A percentile compares a stretch with the other conserved stretches of the same genome.
phyloP scores from a whole-genome alignment of 2,888 invertebrate species.

The Eubasilissa splendida region DNA sequence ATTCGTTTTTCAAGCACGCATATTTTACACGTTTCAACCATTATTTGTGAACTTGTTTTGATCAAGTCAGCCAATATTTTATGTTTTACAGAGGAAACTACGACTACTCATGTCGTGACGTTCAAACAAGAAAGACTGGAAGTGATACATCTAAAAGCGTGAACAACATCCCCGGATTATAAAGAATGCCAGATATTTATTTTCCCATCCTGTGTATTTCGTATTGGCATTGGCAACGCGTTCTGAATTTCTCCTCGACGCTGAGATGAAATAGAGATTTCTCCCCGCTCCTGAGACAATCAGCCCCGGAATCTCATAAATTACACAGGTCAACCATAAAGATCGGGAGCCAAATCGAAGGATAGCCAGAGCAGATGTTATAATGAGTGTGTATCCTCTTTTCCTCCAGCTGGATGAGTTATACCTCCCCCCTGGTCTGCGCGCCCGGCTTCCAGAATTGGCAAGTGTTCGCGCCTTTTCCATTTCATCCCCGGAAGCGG shows the following conservation, averaged over 20 bases:
- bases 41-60: no score
- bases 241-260: neutral
- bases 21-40: no score
- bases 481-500: constrained; percentile 36
- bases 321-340: constrained; percentile 32
- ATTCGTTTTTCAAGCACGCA: no score
- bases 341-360: constrained; percentile 44
- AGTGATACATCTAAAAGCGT: no score
- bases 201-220: neutral
- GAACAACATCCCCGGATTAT: no score
- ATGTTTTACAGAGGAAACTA: no score
- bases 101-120: no score
- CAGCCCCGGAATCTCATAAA: constrained; percentile 35
- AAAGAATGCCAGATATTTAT: neutral
- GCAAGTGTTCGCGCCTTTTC: constrained; percentile 41
- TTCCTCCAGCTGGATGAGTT: constrained; percentile 38
- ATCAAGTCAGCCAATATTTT: no score
- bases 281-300: constrained; percentile 18
- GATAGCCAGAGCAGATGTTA: constrained; percentile 39
- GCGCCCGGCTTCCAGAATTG: constrained; percentile 15
- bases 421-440: constrained; percentile 15
- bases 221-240: neutral
- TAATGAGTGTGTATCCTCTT: constrained; percentile 44
- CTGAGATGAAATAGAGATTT: constrained; percentile 3
- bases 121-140: no score